These are phyloP conservation scores for Phylloscopus trochilus DNA, from an alignment of 2,113 vertebrate genomes.

Conservation along the genomic window DNA sequence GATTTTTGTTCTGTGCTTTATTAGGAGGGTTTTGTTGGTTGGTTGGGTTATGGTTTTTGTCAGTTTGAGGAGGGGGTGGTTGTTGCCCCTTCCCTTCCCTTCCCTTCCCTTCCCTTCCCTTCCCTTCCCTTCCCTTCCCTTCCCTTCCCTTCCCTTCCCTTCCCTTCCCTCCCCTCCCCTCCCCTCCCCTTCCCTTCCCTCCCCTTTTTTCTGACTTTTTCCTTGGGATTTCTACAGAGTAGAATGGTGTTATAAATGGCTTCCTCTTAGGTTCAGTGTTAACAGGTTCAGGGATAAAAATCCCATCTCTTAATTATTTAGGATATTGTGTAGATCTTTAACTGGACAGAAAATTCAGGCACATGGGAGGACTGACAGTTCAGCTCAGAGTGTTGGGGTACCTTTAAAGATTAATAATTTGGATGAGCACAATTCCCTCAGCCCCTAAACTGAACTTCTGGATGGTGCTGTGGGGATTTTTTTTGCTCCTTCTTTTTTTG, in stretches of 20 bases:
- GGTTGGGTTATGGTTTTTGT: background rate
- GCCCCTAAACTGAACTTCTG: background rate
- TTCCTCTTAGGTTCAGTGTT: background rate
- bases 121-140: background rate
- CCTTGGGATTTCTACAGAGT: background rate
- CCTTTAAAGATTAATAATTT: background rate
- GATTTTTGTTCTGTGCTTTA: background rate
- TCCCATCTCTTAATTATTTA: background rate
- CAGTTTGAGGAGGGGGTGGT: accelerated
- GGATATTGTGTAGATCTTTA: background rate
- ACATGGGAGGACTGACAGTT: background rate
- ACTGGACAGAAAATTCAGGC: background rate
- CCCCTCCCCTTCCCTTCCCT: background rate
- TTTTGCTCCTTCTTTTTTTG: background rate
- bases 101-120: too few relatives aligned
- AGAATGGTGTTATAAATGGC: background rate
- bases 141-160: too few relatives aligned
- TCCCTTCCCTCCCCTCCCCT: too few relatives aligned
- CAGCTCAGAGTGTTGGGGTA: background rate
- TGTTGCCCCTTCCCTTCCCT: background rate
- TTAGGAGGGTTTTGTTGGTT: background rate
- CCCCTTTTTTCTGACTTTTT: background rate
- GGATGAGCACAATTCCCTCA: accelerated
- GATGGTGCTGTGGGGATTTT: too few relatives aligned
- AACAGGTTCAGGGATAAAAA: background rate